Evolutionary conservation across 2,888 invertebrate species (phyloP), one percentile per base, ranked within the genome.

Genomic region (Thymelicus acteon): DNA sequence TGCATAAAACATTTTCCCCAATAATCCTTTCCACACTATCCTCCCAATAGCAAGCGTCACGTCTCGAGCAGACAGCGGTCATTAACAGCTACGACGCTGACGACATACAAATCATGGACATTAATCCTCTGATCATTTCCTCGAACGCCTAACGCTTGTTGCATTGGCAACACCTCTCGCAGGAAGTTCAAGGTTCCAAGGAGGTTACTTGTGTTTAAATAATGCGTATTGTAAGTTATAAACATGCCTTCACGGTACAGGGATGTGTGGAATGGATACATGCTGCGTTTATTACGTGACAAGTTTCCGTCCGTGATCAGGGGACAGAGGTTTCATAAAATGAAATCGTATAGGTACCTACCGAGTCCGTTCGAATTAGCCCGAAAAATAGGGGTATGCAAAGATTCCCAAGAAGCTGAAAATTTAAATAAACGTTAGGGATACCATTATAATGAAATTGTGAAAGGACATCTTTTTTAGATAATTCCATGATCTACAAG

Each of bases 131-230:
- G 68, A 57, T 73, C 64, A 74, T 72, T 71, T 72, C 74, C 62
- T 71, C 75, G 75, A 77, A 74, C 76, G 69, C 69, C 40, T 74
- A 77, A 71, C 72, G 62, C 71, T 72, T 72, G 73, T 72, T 63
- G 67, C 71, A 73, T 73, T 61, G 61, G 44, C 49, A 67, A 67
- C 49, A 54, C 52, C 62, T 52, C 44, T 15, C 44, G 65, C 75
- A 75, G 78, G 78, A 78, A 78, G 77, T 78, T 78, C 78, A 78
- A 77, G 78, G 78, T 73, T 77, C 71, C 72, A 73, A 72, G 73
- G 74, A 74, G 72, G 72, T 72, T 73, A 72, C 71, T 71, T 68
- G 71, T 57, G 24, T 47, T 66, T 47, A 47, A 47, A 24, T 47
- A 61, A 31, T 60, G 0, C 15, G 8, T 44, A 44, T 39, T 5